Evolutionary conservation across 2,113 vertebrate species (phyloP), one percentile per base, ranked within the genome.

Genomic region (Eupsittula cactorum): DNA sequence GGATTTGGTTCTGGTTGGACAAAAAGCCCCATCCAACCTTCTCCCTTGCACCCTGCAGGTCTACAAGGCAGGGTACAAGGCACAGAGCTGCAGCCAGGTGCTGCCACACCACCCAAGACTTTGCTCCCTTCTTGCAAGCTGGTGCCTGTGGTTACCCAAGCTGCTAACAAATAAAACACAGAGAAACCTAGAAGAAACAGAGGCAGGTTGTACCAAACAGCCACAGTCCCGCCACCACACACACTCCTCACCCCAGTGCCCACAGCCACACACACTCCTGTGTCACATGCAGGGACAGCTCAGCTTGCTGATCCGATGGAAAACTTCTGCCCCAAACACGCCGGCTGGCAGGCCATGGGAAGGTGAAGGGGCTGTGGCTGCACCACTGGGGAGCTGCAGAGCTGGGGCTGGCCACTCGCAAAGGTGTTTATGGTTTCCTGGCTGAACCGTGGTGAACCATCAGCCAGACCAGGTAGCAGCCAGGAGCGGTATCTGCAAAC

Each of bases 81-180:
- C n/a, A 20, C 1, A 0, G 37, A 33, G 53, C 84, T 53, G 55
- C 10, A 3, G 55, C 28, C 1, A 1, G 44, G 25, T 1, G 1
- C 39, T 92, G 31, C 31, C 42, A 27, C 68, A 31, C 33, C 24
- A 18, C 49, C 27, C 0, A 0, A 73, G 31, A 76, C 55, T 90
- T 80, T 46, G 60, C 21, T 75, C 78, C 31, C n/a, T 70, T 49
- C 50, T 94, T n/a, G 13, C 44, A 33, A 78, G 41, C 35, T 13
- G 11, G 16, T 9, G 24, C 69, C 0, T 28, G 5, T 13, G 5
- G 6, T 14, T 57, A 74, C 18, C 29, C 77, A 76, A 64, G 25
- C 28, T 75, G 24, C 33, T 67, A 76, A 75, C 33, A 42, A 46
- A 27, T 75, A 64, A n/a, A 15, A 8, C 0, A 4, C 10, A 46